phyloP scores from a whole-genome alignment of 2,888 invertebrate species.

The Macrosoma leucophasiata region DNA sequence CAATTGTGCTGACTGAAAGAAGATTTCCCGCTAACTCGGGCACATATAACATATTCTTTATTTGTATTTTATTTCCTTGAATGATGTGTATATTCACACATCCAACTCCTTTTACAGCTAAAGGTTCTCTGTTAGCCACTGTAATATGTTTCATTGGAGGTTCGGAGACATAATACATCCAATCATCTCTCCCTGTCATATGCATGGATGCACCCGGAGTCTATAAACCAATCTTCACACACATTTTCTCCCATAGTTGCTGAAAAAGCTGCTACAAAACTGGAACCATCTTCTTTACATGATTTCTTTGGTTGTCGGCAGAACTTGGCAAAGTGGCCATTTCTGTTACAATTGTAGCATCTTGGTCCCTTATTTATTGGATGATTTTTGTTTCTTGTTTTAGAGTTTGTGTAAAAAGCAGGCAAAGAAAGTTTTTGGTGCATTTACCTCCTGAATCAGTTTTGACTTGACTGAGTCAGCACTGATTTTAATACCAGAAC shows the following conservation, averaged over 20 bases:
- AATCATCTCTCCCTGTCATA: conserved; percentile 2
- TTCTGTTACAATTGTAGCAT: conserved; percentile 16
- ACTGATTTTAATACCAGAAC: conserved; percentile 16
- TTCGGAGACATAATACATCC: conserved; percentile 3
- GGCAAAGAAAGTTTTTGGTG: conserved; percentile 7
- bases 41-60: conserved; percentile 20
- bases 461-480: conserved; percentile 19
- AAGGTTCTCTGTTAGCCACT: conserved; percentile 18
- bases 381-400: neutral
- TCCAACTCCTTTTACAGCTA: conserved; percentile 22
- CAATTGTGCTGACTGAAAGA: conserved; percentile 18
- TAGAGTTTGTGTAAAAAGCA: conserved; percentile 11
- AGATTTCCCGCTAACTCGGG: conserved; percentile 23
- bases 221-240: conserved; percentile 2
- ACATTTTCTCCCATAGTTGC: neutral
- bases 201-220: conserved; percentile 6
- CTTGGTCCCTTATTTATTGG: conserved; percentile 12
- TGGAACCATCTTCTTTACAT: neutral
- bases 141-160: conserved; percentile 15
- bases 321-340: conserved; percentile 12
- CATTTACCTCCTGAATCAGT: conserved; percentile 18
- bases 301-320: conserved; percentile 11
- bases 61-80: conserved; percentile 6
- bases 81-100: conserved; percentile 19
- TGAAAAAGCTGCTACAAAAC: conserved; percentile 2